Conservation (phyloP, 2,797 vertebrate genomes). For the Avahi laniger region DNA sequence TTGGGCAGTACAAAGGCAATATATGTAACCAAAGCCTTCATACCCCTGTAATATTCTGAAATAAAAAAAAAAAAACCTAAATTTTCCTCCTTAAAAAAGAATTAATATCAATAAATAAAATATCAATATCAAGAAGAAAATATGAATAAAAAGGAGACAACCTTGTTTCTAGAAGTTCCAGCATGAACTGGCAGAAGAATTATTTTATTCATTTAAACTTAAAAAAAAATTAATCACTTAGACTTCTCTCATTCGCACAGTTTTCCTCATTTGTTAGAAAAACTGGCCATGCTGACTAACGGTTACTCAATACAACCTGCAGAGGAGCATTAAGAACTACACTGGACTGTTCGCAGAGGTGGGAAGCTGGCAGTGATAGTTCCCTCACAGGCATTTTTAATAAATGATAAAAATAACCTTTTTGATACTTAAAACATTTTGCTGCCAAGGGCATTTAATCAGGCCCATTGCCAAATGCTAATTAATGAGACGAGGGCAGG, state of each 20-base stretch:
- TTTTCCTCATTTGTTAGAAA: not conserved
- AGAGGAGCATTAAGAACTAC: not conserved
- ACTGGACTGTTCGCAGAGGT: not conserved
- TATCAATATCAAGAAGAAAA: not conserved
- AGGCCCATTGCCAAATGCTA: constrained; percentile 78
- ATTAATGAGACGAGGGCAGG: constrained; percentile 74
- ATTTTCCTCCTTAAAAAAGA: not conserved
- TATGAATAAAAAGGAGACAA: not conserved
- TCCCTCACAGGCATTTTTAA: constrained; percentile 61
- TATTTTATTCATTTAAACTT: constrained; percentile 32
- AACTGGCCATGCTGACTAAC: not conserved
- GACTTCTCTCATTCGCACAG: not conserved
- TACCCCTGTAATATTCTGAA: too few species aligned
- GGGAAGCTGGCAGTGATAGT: not conserved
- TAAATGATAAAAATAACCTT: constrained; percentile 77
- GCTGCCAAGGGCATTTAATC: constrained; percentile 78
- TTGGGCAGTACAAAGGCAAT: too few species aligned
- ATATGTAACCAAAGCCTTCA: too few species aligned
- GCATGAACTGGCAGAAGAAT: not conserved
- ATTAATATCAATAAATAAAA: not conserved
- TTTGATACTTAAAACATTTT: constrained; percentile 72
- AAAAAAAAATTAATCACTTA: not conserved
- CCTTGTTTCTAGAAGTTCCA: not conserved
- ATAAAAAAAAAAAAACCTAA: too few species aligned
- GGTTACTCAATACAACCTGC: not conserved